Base-by-base conservation (phyloP, 2,113 vertebrate species). In the Corythaixoides concolor region DNA sequence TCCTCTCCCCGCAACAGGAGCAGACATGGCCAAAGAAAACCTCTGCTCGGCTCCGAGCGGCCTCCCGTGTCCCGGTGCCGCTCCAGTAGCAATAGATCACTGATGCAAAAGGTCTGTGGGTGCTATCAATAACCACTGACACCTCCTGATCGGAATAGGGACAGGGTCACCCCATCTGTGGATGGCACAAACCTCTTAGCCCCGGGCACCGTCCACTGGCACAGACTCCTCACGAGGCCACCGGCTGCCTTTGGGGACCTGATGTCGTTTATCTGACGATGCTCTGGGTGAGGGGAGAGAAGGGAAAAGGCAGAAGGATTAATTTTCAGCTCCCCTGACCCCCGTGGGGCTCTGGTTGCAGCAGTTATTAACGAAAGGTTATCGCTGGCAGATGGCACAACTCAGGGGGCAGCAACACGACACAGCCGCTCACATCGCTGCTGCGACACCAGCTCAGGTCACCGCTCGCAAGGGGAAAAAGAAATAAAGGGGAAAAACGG, bases 381-480 rank as follows among this genome's bases (percentile, higher is more conserved):
- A 11, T 24, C 24, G 43, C 52, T 21, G 52, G 66, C 26, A 56
- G 32, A 43, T 14, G 24, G 47, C 32, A 28, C 19, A 22, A n/a
- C 22, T 8, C 8, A 12, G 43, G 72, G 43, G 39, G n/a, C 28
- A 2, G 33, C 0, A 35, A 50, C 58, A 39, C 2, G 2, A 6
- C 1, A 4, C 35, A 47, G 47, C 23, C 15, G 3, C 27, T 32
- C 0, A 3, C 6, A 1, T 16, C 10, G 30, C n/a, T 17, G 55
- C n/a, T 22, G 50, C 50, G 20, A 47, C 53, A 45, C 20, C 37
- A 28, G 43, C 56, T 33, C 77, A 23, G 52, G 52, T 27, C 68
- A 43, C 43, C 15, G 1, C 18, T 23, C 45, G 28, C 5, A n/a
- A 76, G 55, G 22, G 20, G 22, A 50, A 53, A 43, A 27, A 33